These are phyloP conservation scores for Drosophila repletoides DNA, from an alignment of 1,140 invertebrate species.

Conservation along the genomic window DNA sequence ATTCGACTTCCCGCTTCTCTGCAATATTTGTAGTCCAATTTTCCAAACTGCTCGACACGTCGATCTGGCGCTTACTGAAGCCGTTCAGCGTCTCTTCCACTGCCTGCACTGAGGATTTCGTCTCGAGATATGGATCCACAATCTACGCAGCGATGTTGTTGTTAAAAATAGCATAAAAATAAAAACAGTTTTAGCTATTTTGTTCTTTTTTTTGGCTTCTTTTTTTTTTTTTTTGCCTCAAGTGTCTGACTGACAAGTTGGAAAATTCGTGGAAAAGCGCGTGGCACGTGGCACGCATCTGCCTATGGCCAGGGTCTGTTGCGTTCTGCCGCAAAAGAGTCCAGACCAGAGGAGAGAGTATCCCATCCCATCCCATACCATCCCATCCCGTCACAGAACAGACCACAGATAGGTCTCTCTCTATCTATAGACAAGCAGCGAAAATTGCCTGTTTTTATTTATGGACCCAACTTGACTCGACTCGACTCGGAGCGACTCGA, in stretches of 20 bases:
- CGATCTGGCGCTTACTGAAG: constrained; percentile 87
- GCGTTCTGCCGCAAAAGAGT: constrained; percentile 49
- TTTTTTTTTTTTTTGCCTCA: constrained; percentile 35
- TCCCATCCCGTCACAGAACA: too few relatives aligned
- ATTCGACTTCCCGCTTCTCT: constrained; percentile 86
- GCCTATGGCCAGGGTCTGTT: constrained; percentile 64
- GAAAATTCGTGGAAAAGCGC: constrained; percentile 49
- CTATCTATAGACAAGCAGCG: constrained; percentile 65
- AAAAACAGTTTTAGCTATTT: constrained; percentile 55
- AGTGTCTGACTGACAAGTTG: constrained; percentile 54
- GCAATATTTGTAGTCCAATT: constrained; percentile 86
- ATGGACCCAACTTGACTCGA: constrained; percentile 69
- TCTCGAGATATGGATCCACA: constrained; percentile 89
- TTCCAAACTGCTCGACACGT: constrained; percentile 87
- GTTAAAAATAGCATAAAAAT: constrained; percentile 75
- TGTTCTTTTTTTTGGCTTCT: constrained; percentile 21
- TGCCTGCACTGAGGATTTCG: constrained; percentile 86
- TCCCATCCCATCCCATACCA: too few relatives aligned
- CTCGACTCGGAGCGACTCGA: constrained; percentile 50
- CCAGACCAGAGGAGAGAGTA: too few relatives aligned
- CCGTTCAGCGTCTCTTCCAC: constrained; percentile 88
- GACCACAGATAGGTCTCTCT: constrained; percentile 26
- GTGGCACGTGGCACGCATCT: constrained; percentile 73
- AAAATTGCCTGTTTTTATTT: constrained; percentile 77
- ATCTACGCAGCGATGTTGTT: constrained; percentile 83